Evolutionary conservation across 2,113 vertebrate species (phyloP).

Genomic region (Tragelaphus scriptus): DNA sequence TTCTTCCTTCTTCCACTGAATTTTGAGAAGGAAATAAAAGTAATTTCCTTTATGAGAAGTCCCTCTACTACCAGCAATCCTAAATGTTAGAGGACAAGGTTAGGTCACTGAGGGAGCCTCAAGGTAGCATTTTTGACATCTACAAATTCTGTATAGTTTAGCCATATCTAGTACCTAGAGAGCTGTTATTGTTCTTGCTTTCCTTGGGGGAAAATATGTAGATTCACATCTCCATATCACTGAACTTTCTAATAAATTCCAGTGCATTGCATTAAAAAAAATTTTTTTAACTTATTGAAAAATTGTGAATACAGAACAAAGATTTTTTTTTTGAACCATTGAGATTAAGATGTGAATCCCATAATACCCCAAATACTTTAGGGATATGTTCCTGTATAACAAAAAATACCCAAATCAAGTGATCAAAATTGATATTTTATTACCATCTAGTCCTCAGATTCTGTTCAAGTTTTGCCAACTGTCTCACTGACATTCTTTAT

Average conservation of each 20-base stretch:
- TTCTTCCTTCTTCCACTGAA: slow-evolving; percentile 10
- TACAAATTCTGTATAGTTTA: neutral
- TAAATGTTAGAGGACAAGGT: neutral
- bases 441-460: neutral
- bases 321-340: neutral
- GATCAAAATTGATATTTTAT: neutral
- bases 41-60: neutral
- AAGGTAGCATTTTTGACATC: neutral
- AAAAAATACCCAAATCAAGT: neutral
- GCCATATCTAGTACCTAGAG: neutral
- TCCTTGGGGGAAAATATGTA: neutral
- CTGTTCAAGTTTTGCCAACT: neutral
- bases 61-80: neutral
- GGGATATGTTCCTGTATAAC: neutral
- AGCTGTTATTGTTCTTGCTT: neutral
- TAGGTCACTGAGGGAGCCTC: neutral
- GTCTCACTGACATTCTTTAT: neutral
- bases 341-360: neutral
- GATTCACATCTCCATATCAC: neutral
- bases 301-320: neutral
- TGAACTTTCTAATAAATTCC: neutral
- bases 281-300: neutral
- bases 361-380: neutral
- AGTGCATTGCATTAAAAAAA: neutral
- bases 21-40: slow-evolving; percentile 14